Evolutionary conservation across 2,113 vertebrate species (phyloP).

Genomic region (Gasterosteus aculeatus): DNA sequence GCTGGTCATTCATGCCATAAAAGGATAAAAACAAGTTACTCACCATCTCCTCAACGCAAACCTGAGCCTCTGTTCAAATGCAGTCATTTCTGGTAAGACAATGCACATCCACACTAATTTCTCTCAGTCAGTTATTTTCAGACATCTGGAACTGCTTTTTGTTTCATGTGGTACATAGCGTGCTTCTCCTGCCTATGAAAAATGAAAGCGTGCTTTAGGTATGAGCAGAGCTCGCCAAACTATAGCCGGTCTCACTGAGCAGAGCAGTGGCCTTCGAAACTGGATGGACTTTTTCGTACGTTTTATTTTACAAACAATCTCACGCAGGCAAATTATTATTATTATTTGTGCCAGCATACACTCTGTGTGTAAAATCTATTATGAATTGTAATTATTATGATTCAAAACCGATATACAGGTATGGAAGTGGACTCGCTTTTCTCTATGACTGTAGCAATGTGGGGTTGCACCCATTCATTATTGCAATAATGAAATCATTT

Average conservation of each 20-base stretch:
- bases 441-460: not conserved
- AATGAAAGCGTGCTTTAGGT: constrained; percentile 14
- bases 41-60: constrained; percentile 7
- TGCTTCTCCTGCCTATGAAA: constrained; percentile 31
- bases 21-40: constrained; percentile 38
- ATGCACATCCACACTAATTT: constrained; percentile 32
- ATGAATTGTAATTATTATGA: not conserved
- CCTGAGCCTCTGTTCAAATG: constrained; percentile 22
- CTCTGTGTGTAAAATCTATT: not conserved
- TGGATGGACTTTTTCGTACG: not conserved
- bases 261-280: not conserved
- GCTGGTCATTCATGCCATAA: constrained; percentile 75
- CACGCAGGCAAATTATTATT: not conserved
- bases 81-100: constrained; percentile 18
- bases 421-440: not conserved
- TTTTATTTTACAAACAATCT: not conserved
- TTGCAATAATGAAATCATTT: not conserved
- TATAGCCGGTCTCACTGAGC: constrained; percentile 10
- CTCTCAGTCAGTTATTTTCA: constrained; percentile 7
- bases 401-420: not conserved
- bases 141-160: constrained; percentile 52
- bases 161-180: constrained; percentile 38
- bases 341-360: not conserved
- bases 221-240: constrained; percentile 3
- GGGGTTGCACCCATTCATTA: not conserved